Conservation (phyloP, 2,888 invertebrate genomes). For the Clostera curtula region DNA sequence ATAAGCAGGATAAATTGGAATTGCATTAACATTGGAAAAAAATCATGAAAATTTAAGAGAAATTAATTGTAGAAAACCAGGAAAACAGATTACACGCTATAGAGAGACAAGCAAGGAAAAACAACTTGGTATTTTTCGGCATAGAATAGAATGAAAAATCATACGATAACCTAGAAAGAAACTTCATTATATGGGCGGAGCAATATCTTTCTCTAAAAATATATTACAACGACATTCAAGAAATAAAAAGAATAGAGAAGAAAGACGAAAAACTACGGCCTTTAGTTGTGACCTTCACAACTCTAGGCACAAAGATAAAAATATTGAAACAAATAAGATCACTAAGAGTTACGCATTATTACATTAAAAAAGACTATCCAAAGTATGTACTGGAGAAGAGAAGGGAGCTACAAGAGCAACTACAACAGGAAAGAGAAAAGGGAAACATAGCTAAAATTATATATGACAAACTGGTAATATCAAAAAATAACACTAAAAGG, state of each 20-base stretch:
- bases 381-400: not conserved
- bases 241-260: constrained; percentile 1
- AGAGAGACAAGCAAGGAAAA: not conserved
- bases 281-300: not conserved
- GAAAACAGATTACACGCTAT: not conserved
- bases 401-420: not conserved
- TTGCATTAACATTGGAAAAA: not conserved
- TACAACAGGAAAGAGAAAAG: not conserved
- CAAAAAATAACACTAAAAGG: not conserved
- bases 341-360: not conserved
- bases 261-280: not conserved
- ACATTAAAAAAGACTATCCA: not conserved
- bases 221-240: not conserved
- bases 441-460: not conserved
- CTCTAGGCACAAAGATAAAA: not conserved
- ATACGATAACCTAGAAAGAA: not conserved
- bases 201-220: not conserved
- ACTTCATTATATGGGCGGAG: not conserved
- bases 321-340: not conserved
- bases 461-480: not conserved
- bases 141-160: constrained; percentile 1
- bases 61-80: not conserved
- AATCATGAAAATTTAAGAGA: not conserved
- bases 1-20: too few relatives aligned
- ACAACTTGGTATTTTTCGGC: not conserved